A percentile compares a stretch with the other conserved stretches of the same genome.
Conservation (phyloP, 1,140 invertebrate species). For the Eciton burchellii region DNA sequence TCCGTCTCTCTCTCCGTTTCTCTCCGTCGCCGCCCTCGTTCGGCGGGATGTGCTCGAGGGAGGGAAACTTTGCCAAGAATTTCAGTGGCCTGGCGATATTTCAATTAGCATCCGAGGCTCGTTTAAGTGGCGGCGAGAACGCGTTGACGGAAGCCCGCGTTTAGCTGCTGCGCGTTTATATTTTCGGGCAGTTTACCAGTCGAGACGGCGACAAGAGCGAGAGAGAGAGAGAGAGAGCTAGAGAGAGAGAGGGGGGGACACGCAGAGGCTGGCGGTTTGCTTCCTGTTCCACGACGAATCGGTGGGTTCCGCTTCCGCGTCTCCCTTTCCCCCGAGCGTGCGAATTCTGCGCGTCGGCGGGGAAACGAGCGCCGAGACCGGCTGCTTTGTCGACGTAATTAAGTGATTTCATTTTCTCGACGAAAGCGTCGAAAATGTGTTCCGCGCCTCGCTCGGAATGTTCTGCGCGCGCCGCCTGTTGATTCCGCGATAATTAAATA, state of each 20-base stretch:
- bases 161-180: constrained; percentile 36
- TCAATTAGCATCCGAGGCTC: constrained; percentile 83
- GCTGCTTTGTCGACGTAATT: constrained; percentile 52
- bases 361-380: constrained; percentile 59
- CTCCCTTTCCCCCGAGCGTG: constrained; percentile 42
- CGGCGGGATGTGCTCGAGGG: constrained; percentile 38
- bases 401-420: constrained; percentile 62
- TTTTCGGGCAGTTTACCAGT: constrained; percentile 50
- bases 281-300: constrained; percentile 64
- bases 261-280: constrained; percentile 23
- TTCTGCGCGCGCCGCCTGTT: constrained; percentile 51
- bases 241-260: not conserved
- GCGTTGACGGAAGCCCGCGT: constrained; percentile 52
- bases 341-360: constrained; percentile 35
- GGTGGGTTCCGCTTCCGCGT: constrained; percentile 54
- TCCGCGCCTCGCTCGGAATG: constrained; percentile 25
- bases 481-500: constrained; percentile 60
- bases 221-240: not conserved
- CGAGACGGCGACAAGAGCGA: not conserved
- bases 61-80: constrained; percentile 81
- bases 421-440: constrained; percentile 59
- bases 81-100: constrained; percentile 83
- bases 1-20: constrained; percentile 48
- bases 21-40: constrained; percentile 46
- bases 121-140: constrained; percentile 79